phyloP scores from a whole-genome alignment of 2,888 invertebrate genomes.

The Drosophila maculinotata region DNA sequence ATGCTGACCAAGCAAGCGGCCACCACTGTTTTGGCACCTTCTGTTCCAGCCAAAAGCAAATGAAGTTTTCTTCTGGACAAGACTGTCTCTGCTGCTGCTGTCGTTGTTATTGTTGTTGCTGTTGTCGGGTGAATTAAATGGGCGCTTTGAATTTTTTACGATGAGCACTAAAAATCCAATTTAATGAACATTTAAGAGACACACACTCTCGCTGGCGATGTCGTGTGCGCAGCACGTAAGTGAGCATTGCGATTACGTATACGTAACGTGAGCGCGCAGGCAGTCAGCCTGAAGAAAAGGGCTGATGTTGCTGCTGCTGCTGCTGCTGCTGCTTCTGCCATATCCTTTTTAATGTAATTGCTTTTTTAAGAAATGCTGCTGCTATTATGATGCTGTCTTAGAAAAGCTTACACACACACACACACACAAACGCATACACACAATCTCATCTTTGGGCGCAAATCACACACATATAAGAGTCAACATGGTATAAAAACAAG shows the following conservation, averaged over 20 bases:
- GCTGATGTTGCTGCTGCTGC: too few relatives aligned
- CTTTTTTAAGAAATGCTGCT: constrained; percentile 79
- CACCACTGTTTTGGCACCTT: constrained; percentile 43
- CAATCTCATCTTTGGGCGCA: constrained; percentile 35
- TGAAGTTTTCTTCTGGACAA: constrained; percentile 45
- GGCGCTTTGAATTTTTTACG: constrained; percentile 82
- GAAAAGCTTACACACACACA: constrained; percentile 31
- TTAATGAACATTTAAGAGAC: constrained; percentile 84
- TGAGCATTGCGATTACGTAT: constrained; percentile 65
- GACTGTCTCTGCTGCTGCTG: constrained; percentile 16
- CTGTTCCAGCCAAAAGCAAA: constrained; percentile 41
- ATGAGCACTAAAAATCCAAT: constrained; percentile 83
- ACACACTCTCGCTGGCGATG: constrained; percentile 61
- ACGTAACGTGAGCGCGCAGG: constrained; percentile 52
- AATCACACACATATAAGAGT: constrained; percentile 54
- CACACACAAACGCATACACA: constrained; percentile 33
- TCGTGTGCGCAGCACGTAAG: constrained; percentile 62
- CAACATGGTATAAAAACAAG: constrained; percentile 52
- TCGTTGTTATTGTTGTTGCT: constrained; percentile 27
- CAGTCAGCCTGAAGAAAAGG: constrained; percentile 44
- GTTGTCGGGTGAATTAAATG: constrained; percentile 75
- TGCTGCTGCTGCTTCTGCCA: constrained; percentile 56
- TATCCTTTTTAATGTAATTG: constrained; percentile 83
- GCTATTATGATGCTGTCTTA: constrained; percentile 56
- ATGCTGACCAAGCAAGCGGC: constrained; percentile 57